phyloP scores from a whole-genome alignment of 2,888 invertebrate genomes.

The Tanypteryx hageni region DNA sequence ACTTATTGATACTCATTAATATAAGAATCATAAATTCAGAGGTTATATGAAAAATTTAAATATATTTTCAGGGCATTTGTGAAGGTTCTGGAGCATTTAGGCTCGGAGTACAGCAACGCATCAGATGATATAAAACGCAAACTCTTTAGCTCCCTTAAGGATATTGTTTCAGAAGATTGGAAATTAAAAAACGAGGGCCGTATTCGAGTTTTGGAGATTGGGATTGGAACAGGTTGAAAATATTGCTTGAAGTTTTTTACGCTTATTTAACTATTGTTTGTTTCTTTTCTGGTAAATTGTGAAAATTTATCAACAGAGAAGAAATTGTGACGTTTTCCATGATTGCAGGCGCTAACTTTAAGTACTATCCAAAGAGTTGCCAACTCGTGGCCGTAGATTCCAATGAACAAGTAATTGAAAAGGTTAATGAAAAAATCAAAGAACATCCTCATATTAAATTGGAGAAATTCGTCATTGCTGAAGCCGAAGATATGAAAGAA shows the following conservation, averaged over 20 bases:
- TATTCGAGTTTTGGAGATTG: slow-evolving; percentile 58
- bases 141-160: slow-evolving; percentile 31
- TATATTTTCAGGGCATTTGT: slow-evolving; percentile 33
- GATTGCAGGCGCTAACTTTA: slow-evolving; percentile 60
- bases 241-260: not conserved
- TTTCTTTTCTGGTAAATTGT: not conserved
- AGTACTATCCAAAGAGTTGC: slow-evolving; percentile 58
- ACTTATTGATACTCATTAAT: not conserved
- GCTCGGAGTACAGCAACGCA: not conserved
- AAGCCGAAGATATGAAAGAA: slow-evolving; percentile 43
- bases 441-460: slow-evolving; percentile 31
- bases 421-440: slow-evolving; percentile 35
- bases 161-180: slow-evolving; percentile 50
- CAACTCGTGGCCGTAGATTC: slow-evolving; percentile 44
- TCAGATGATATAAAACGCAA: slow-evolving; percentile 42
- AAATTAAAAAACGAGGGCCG: slow-evolving; percentile 62
- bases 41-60: not conserved
- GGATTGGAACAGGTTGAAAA: slow-evolving; percentile 55
- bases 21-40: too few species aligned
- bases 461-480: slow-evolving; percentile 16
- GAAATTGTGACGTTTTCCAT: not conserved
- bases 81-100: not conserved
- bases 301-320: not conserved
- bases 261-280: not conserved
- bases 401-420: slow-evolving; percentile 6